Conservation (phyloP, 2,113 vertebrate genomes). For the Merops nubicus region DNA sequence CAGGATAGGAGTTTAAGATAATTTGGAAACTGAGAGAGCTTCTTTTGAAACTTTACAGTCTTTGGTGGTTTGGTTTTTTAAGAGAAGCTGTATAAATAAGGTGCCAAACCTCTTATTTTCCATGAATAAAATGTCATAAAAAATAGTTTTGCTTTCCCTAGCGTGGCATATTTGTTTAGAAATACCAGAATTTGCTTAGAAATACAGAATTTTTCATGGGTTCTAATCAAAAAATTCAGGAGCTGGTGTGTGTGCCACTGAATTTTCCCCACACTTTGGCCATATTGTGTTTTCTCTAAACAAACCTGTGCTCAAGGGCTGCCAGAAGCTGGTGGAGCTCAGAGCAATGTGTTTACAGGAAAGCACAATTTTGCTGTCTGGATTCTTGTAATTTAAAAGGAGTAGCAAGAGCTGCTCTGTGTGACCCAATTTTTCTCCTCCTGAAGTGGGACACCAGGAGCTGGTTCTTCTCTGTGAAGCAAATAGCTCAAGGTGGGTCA, state of each 20-base stretch:
- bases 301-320: conserved; percentile 6
- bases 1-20: not conserved
- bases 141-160: not conserved
- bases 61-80: not conserved
- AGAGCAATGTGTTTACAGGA: not conserved
- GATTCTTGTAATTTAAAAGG: not conserved
- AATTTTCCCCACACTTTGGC: not conserved
- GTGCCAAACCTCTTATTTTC: not conserved
- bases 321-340: not conserved
- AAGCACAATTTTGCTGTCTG: not conserved
- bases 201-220: not conserved
- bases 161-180: not conserved
- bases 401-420: not conserved
- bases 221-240: not conserved
- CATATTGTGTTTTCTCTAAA: conserved; percentile 49
- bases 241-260: not conserved
- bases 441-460: not conserved
- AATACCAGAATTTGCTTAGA: not conserved
- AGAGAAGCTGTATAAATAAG: not conserved
- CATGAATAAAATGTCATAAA: not conserved
- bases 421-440: not conserved
- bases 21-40: not conserved
- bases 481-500: not conserved
- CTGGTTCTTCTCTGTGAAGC: not conserved
- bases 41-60: not conserved